A percentile compares a stretch with the other conserved stretches of the same genome.
Conservation (phyloP, 92 coral and sea anemone genomes). For the Paramuricea clavata region DNA sequence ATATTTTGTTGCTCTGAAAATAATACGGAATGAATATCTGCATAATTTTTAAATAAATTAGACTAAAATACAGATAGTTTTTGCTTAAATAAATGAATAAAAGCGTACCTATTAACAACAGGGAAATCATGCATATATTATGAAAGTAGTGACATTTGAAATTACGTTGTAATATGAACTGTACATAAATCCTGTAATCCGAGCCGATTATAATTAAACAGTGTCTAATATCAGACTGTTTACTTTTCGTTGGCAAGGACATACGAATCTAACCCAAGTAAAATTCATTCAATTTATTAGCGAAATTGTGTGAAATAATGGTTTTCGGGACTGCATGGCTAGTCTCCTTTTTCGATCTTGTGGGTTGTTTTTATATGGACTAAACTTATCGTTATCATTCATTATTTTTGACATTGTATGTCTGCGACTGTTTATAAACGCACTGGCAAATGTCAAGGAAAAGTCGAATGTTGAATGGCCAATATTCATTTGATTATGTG, state of each 20-base stretch:
- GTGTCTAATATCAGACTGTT: background rate
- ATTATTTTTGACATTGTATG: background rate
- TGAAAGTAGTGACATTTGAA: too few species aligned
- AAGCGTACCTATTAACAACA: too few species aligned
- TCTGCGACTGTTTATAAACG: background rate
- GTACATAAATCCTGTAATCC: background rate
- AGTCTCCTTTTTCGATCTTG: background rate
- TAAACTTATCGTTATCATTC: background rate
- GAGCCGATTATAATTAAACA: conserved; percentile 1
- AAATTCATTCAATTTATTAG: background rate
- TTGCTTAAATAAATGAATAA: too few species aligned
- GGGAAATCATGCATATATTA: too few species aligned
- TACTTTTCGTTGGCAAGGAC: background rate
- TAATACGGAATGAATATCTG: too few species aligned
- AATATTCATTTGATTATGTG: conserved; percentile 4
- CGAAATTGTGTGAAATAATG: background rate
- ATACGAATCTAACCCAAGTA: background rate
- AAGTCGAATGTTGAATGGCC: background rate
- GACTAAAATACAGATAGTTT: too few species aligned
- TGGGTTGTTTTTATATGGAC: background rate
- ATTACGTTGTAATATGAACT: background rate
- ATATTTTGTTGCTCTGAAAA: too few species aligned
- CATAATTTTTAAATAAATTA: too few species aligned
- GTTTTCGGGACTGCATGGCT: background rate
- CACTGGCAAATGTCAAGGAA: background rate